Evolutionary conservation across 1,140 invertebrate genomes (phyloP), one percentile per base, ranked within the genome.

Genomic region (Orchesella cincta): DNA sequence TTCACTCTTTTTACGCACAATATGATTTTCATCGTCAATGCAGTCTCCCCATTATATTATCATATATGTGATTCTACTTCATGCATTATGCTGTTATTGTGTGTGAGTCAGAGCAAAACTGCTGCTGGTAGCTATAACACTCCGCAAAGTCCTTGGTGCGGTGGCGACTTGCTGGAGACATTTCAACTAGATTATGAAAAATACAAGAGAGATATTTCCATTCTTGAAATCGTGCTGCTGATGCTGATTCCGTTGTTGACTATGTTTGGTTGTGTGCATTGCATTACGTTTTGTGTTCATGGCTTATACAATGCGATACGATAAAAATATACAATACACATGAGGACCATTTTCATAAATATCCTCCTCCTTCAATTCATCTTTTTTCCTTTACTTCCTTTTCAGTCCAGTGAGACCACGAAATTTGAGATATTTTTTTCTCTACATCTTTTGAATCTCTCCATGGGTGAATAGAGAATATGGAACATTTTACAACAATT

Each of bases 281-380:
- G 39, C 18, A 46, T 46, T 46, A 46, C 18, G 5, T 8, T 46
- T 8, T 46, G 18, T 46, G 5, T 8, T 46, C 23, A 57, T 57
- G 23, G 52, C 8, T 3, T 8, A 57, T 18, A 46, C 39, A 57
- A 57, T 18, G 23, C 12, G 12, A 57, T 3, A 12, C 12, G 12
- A 57, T 18, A 57, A 57, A 18, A 57, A 18, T 18, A 18, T 57
- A 57, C 52, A 57, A 57, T 57, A 57, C 52, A n/a, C 52, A 57
- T 26, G 52, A 57, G 52, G 23, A 57, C 52, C 52, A 57, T 57
- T 57, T 57, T 57, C 52, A 57, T 57, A 57, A 57, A 57, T 57
- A 57, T 57, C 52, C 12, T 57, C 23, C 52, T 57, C 5, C 52
- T 57, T 26, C 52, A 57, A 57, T 57, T 57, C 52, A 57, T 57